A percentile compares a stretch with the other conserved stretches of the same genome.
These are phyloP conservation scores for Cyanistes caeruleus DNA, from an alignment of 2,113 vertebrate species.

Conservation along the genomic window DNA sequence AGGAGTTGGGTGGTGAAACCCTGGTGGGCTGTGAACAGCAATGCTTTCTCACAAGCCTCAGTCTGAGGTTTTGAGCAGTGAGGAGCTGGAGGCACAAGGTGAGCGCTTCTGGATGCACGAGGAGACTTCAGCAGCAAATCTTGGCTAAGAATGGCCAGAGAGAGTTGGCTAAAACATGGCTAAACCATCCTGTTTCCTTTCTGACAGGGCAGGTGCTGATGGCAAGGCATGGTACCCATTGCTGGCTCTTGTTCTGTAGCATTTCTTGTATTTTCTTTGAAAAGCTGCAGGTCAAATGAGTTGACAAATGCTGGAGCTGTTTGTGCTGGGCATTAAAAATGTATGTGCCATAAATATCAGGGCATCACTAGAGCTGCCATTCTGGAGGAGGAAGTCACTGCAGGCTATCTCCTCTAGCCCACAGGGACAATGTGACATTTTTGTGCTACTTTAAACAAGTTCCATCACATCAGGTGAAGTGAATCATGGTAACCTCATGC, in stretches of 20 bases:
- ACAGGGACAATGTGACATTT: background rate
- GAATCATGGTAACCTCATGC: background rate
- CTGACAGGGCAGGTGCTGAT: background rate
- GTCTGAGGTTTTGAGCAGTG: background rate
- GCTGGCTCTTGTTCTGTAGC: background rate
- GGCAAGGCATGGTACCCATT: background rate
- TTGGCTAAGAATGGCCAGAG: background rate
- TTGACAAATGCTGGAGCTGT: background rate
- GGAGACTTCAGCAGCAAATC: background rate
- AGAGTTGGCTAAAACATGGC: background rate
- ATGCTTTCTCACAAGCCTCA: rapidly evolving
- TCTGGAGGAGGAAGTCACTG: background rate
- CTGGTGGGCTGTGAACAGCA: background rate
- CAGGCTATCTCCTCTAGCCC: background rate
- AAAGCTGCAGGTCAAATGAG: background rate
- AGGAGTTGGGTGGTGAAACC: background rate
- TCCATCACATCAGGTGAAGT: background rate
- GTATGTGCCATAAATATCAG: background rate
- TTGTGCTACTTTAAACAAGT: constrained; percentile 17
- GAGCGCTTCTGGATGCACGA: background rate
- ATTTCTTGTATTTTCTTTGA: background rate
- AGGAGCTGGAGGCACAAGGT: background rate
- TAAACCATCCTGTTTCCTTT: background rate
- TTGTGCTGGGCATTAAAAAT: constrained; percentile 33
- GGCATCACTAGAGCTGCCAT: background rate